Evolutionary conservation across 2,888 invertebrate genomes (phyloP).

Genomic region (Synergus umbraculus): DNA sequence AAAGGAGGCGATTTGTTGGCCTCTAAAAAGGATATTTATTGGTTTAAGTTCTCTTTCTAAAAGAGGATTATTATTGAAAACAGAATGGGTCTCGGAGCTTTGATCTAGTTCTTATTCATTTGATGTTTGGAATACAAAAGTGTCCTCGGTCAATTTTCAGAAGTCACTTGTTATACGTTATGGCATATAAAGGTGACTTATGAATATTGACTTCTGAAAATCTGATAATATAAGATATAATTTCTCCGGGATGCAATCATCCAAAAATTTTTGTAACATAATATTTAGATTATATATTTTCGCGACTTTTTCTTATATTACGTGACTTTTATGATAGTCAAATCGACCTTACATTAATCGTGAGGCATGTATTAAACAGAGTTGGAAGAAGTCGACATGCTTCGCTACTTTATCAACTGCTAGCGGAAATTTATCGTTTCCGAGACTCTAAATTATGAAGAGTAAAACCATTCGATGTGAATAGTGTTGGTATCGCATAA

Average conservation of each 20-base stretch:
- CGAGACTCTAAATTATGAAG: no score
- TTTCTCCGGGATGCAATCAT: no score
- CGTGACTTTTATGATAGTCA: no score
- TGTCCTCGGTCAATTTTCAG: not conserved
- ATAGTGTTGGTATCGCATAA: no score
- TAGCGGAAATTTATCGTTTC: no score
- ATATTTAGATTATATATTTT: no score
- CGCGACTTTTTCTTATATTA: no score
- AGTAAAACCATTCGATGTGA: no score
- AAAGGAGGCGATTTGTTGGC: constrained; percentile 29
- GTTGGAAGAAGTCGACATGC: no score
- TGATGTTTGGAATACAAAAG: not conserved
- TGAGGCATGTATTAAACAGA: no score
- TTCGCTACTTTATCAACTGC: no score
- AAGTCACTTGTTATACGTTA: constrained; percentile 23
- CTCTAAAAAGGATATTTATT: constrained; percentile 31
- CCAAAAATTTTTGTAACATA: no score
- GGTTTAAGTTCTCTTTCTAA: constrained; percentile 9
- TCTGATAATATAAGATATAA: not conserved
- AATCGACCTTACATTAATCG: not conserved
- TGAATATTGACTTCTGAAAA: not conserved
- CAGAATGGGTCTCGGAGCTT: constrained; percentile 8
- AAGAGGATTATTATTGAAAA: not conserved
- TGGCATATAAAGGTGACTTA: not conserved
- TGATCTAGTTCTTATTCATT: not conserved